These are phyloP conservation scores for Alca torda DNA, from an alignment of 2,797 vertebrate species.

Conservation along the genomic window DNA sequence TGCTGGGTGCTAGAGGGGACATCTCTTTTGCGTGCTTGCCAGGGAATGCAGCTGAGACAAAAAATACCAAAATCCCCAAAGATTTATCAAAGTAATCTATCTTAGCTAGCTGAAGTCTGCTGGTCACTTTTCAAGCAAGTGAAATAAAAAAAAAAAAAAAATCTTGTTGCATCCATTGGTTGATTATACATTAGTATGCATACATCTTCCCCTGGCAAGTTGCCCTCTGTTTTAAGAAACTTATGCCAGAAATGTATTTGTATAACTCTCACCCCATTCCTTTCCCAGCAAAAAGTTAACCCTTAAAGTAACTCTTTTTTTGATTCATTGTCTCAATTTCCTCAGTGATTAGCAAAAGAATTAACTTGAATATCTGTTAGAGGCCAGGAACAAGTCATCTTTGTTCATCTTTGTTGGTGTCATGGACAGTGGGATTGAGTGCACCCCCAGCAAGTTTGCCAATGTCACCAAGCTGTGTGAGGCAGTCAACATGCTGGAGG, in stretches of 20 bases:
- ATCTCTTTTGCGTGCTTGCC: constrained; percentile 11
- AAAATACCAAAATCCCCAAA: background rate
- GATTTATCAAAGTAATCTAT: background rate
- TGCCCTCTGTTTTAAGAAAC: background rate
- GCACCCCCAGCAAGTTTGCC: background rate
- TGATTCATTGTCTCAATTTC: background rate
- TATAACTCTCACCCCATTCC: background rate
- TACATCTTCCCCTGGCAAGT: background rate
- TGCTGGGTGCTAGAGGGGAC: background rate
- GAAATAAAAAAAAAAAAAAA: background rate
- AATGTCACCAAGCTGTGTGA: background rate
- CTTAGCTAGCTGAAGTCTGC: background rate
- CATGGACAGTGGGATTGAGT: background rate
- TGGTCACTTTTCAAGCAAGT: background rate
- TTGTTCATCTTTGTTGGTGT: background rate
- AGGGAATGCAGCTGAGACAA: constrained; percentile 1
- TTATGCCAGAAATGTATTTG: background rate
- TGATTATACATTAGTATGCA: background rate
- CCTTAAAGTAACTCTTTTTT: background rate
- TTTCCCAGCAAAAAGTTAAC: background rate
- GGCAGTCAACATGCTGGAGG: background rate
- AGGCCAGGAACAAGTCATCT: background rate
- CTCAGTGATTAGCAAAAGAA: background rate
- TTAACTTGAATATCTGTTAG: background rate
- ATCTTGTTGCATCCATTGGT: background rate